These are phyloP conservation scores for Trachelus iudaicus DNA, from an alignment of 2,888 invertebrate genomes.

Conservation along the genomic window DNA sequence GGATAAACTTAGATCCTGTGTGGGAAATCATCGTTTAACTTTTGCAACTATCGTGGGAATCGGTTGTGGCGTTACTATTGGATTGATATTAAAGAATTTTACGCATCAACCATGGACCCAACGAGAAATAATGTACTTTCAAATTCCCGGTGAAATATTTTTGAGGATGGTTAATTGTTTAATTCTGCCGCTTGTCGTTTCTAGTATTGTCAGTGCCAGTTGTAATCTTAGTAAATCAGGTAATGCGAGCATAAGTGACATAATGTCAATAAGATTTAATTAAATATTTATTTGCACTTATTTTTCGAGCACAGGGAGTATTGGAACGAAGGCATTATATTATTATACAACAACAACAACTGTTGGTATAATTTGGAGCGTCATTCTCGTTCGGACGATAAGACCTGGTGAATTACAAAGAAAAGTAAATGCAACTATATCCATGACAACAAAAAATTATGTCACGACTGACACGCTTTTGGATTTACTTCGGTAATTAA, in stretches of 20 bases:
- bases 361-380: conserved; percentile 88
- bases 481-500: conserved; percentile 82
- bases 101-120: conserved; percentile 73
- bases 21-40: conserved; percentile 36
- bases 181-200: conserved; percentile 91
- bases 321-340: conserved; percentile 53
- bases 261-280: not conserved
- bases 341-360: conserved; percentile 95
- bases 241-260: conserved; percentile 23
- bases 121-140: conserved; percentile 91
- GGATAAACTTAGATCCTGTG: not conserved
- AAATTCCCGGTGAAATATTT: conserved; percentile 94
- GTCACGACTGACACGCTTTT: conserved; percentile 90
- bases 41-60: conserved; percentile 44
- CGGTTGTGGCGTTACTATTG: conserved; percentile 41
- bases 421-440: conserved; percentile 17
- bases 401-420: conserved; percentile 76
- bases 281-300: not conserved
- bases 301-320: conserved; percentile 41
- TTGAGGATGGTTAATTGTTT: conserved; percentile 93
- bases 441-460: conserved; percentile 67
- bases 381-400: conserved; percentile 88
- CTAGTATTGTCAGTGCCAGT: conserved; percentile 82
- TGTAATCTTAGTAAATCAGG: conserved; percentile 55
- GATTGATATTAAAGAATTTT: conserved; percentile 44